These are phyloP conservation scores for Nomada hirtipes DNA, from an alignment of 2,888 invertebrate species.

Conservation along the genomic window DNA sequence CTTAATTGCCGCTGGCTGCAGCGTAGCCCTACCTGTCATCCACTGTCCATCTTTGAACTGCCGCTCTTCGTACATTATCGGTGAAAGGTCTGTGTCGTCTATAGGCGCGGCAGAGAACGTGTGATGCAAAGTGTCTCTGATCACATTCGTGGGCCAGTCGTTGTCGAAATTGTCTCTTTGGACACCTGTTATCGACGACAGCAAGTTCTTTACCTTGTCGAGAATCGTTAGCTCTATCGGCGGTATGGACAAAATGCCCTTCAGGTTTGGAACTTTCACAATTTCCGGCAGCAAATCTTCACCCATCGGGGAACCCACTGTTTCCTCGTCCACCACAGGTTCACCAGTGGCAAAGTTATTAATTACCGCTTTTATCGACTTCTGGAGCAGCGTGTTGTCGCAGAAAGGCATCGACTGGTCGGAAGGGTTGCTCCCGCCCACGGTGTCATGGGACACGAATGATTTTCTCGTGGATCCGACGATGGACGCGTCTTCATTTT, in stretches of 20 bases:
- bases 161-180: conserved; percentile 30
- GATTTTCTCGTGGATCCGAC: neutral
- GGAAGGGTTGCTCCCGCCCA: neutral
- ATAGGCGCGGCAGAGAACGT: conserved; percentile 31
- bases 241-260: conserved; percentile 68
- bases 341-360: conserved; percentile 66
- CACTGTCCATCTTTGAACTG: conserved; percentile 59
- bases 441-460: neutral
- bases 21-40: conserved; percentile 42
- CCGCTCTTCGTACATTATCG: conserved; percentile 61
- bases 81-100: conserved; percentile 11
- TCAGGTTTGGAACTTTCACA: conserved; percentile 66
- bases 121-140: conserved; percentile 51
- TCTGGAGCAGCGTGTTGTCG: conserved; percentile 55
- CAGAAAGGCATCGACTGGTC: conserved; percentile 42
- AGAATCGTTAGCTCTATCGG: conserved; percentile 70
- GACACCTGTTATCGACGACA: conserved; percentile 47
- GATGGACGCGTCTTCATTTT: neutral
- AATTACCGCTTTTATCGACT: conserved; percentile 70
- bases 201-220: conserved; percentile 62
- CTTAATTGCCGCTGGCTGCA: conserved; percentile 24
- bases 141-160: conserved; percentile 46
- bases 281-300: conserved; percentile 67
- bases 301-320: conserved; percentile 34
- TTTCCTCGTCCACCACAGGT: conserved; percentile 13